Evolutionary conservation across 2,888 invertebrate species (phyloP), one percentile per base, ranked within the genome.

Genomic region (Polylopha cassiicola): DNA sequence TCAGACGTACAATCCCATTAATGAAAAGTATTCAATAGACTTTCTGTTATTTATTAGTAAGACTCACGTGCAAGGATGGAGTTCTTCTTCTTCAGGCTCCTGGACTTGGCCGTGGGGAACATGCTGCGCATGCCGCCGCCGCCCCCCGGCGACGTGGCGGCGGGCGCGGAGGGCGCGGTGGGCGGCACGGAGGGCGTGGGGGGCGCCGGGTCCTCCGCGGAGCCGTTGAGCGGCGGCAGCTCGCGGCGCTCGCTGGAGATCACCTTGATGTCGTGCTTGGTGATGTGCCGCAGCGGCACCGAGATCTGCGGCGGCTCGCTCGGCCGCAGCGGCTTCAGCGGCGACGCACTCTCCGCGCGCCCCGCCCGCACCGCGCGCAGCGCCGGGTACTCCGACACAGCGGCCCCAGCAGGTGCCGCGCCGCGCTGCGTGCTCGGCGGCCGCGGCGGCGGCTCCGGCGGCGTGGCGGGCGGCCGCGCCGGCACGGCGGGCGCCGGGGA

Each of bases 61-160:
- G 13, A 87, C 90, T 89, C 63, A 92, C 92, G 93, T 21, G 92
- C 90, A 17, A 93, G 77, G 17, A 93, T 85, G 13, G 90, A 90
- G 62, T 92, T 93, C 61, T 91, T 92, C 77, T 92, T 92, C 61
- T 92, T 91, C 22, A 88, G 70, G n/a, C 88, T 88, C 45, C 89
- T 73, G 0, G 87, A 87, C 61, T 91, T 90, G 43, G 85, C 82
- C 0, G 86, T 73, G 14, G 87, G 87, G 56, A 89, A 88, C 48
- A 89, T 86, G 10, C 86, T 87, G n/a, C 88, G 65, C 1, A 86
- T 86, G 15, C 85, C 81, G 27, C 86, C 22, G 16, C n/a, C 30
- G 23, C 3, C 27, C 14, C 3, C 4, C 24, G 11, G 10, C 24
- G 18, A 16, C 4, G 79, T 73, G 2, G 78, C 87, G 41, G 42